Base-by-base conservation (phyloP, 35 echinoderm and acorn worm species). In the Holothuria glaberrima region DNA sequence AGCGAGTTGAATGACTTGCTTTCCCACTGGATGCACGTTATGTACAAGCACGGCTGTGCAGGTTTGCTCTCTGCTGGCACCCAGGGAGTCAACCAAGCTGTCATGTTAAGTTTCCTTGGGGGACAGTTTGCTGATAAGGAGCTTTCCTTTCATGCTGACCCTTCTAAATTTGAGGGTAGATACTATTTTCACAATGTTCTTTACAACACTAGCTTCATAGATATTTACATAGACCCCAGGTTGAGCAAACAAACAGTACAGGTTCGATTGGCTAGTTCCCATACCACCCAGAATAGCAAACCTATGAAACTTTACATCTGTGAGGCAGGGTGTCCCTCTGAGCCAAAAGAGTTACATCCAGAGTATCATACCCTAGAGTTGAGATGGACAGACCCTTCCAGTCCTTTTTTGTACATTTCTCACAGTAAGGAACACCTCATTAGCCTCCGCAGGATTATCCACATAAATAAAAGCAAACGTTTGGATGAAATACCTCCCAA, bases 81-180 rank as follows among this genome's bases (percentile, higher is more conserved):
- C 36, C 90, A 90, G 20, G 95, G 95, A 12, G 66, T 94, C 48
- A 92, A 88, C 64, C 95, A 97, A 71, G 95, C 95, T 18, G 90
- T 97, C 88, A 91, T 97, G 38, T 70, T 97, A 20, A 97, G 95
- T 82, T 88, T 97, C 89, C 84, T 97, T 10, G 93, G 89, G 12
- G 95, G 82, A 41, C 95, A 97, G 33, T 97, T 97, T 78, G 87
- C 92, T 25, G 92, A 97, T 20, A 88, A 94, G 17, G 95, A 97
- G 46, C 86, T 97, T 28, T 94, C 95, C 71, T 97, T 97, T 59
- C 95, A 97, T 80, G 95, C 95, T 16, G 90, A 97, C 86, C 95
- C 95, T 31, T 75, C 90, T 26, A 86, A 92, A 1, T 80, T 97
- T 45, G 73, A 89, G 63, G 91, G 86, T 85, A 73, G 86, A 79